Conservation (phyloP, 1,140 invertebrate species). For the Papilio glaucus region DNA sequence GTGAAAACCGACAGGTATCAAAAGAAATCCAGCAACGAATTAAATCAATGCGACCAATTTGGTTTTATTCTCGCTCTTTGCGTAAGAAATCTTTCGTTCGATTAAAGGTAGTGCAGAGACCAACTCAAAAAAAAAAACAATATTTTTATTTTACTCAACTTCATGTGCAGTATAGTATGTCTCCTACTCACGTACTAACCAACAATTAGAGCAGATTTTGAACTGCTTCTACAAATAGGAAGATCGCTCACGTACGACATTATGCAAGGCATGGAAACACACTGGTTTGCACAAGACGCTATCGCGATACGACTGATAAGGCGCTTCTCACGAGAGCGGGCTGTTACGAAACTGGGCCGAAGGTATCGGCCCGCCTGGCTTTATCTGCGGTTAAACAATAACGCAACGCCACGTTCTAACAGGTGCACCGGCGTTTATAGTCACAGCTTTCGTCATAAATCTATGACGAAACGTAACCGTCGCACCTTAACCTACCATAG, state of each 20-base stretch:
- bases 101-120: no score
- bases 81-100: not conserved
- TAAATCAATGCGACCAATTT: conserved; percentile 12
- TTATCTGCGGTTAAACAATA: conserved; percentile 35
- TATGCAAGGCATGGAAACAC: conserved; percentile 2
- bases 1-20: not conserved
- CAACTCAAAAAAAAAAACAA: no score
- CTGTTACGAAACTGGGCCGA: conserved; percentile 35
- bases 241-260: conserved; percentile 23
- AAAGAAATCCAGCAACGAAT: conserved; percentile 14
- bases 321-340: conserved; percentile 36
- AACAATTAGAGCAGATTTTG: not conserved
- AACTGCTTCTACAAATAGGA: not conserved
- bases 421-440: conserved; percentile 32
- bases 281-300: conserved; percentile 34
- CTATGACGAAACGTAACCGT: conserved; percentile 20
- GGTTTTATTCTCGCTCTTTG: not conserved
- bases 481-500: not conserved
- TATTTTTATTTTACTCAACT: not conserved
- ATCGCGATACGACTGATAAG: conserved; percentile 38
- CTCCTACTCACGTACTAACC: not conserved
- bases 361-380: not conserved
- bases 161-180: not conserved
- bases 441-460: conserved; percentile 4
- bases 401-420: conserved; percentile 31